Percentiles rank a stretch among this genome's conserved stretches.
Evolutionary conservation across 2,797 vertebrate species (phyloP).

Genomic region (Cichlasoma orientale): DNA sequence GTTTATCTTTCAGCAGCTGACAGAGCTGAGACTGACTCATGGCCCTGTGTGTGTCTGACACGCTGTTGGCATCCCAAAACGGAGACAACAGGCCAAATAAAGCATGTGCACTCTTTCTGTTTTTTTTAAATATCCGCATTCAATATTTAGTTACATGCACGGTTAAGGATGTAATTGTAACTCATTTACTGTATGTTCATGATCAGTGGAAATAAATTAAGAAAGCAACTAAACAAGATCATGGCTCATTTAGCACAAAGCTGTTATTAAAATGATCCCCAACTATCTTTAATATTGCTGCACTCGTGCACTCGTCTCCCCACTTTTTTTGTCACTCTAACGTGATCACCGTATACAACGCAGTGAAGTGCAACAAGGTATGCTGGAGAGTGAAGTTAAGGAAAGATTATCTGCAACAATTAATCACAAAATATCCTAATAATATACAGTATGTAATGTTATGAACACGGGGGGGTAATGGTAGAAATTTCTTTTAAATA

Average conservation of each 20-base stretch:
- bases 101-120: constrained; percentile 20
- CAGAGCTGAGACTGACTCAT: constrained; percentile 45
- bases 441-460: neutral
- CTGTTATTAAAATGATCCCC: neutral
- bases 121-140: constrained; percentile 1
- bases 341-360: neutral
- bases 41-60: constrained; percentile 37
- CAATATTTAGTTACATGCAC: neutral
- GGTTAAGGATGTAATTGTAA: constrained; percentile 25
- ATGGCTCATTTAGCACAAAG: constrained; percentile 7
- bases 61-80: constrained; percentile 23
- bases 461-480: neutral
- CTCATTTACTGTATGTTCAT: constrained; percentile 8
- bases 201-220: constrained; percentile 30
- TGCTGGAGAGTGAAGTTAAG: neutral
- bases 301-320: neutral
- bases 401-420: neutral
- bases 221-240: constrained; percentile 19
- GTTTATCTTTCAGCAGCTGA: constrained; percentile 36
- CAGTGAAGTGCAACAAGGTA: neutral
- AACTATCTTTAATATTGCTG: neutral
- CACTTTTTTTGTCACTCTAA: neutral
- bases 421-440: neutral
- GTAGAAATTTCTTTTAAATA: neutral
- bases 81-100: constrained; percentile 37